These are phyloP conservation scores for Ernsta delagoae DNA, from an alignment of 2,888 invertebrate species.

Conservation along the genomic window DNA sequence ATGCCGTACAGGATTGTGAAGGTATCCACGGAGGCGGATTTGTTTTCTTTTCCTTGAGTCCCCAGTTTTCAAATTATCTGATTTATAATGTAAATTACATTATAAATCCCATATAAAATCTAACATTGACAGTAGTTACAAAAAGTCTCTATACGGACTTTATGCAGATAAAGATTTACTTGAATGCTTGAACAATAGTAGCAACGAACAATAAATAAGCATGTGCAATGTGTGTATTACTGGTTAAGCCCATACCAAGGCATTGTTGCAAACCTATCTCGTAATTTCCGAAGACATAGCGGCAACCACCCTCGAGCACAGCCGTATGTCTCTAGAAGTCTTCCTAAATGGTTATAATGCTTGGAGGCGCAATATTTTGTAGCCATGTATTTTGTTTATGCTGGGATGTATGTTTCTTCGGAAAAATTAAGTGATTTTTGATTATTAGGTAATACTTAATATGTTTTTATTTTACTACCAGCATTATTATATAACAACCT, in stretches of 20 bases:
- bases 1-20: too few species aligned
- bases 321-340: slow-evolving; percentile 59
- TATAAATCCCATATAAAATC: slow-evolving; percentile 6
- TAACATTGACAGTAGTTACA: slow-evolving; percentile 21
- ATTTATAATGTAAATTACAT: too few species aligned
- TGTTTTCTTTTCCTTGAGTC: too few species aligned
- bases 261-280: slow-evolving; percentile 43
- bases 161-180: slow-evolving; percentile 26
- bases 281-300: slow-evolving; percentile 53
- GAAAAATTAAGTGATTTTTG: too few species aligned
- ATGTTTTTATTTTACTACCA: too few species aligned
- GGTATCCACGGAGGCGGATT: too few species aligned
- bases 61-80: too few species aligned
- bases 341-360: slow-evolving; percentile 68
- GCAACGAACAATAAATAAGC: slow-evolving; percentile 31
- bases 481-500: too few species aligned
- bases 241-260: slow-evolving; percentile 20
- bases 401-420: background rate
- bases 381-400: slow-evolving; percentile 10
- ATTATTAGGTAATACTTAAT: too few species aligned
- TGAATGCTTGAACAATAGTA: slow-evolving; percentile 26
- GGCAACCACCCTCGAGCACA: slow-evolving; percentile 60
- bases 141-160: slow-evolving; percentile 22
- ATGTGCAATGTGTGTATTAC: slow-evolving; percentile 28
- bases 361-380: slow-evolving; percentile 50